Evolutionary conservation across 2,113 vertebrate species (phyloP).

Genomic region (Siniperca chuatsi): DNA sequence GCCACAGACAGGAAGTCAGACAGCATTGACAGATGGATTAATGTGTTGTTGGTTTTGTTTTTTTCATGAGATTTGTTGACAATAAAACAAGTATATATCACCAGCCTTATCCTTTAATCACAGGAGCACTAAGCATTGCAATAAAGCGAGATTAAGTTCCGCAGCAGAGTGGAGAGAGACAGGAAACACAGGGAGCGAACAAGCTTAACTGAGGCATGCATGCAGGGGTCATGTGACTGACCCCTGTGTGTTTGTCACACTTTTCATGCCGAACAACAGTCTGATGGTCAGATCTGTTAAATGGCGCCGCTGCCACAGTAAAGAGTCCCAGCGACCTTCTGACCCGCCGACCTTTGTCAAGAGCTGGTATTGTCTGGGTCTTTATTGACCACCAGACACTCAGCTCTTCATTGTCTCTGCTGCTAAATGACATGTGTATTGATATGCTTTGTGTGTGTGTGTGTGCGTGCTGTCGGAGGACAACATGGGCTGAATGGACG

Average conservation of each 20-base stretch:
- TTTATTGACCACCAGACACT: neutral
- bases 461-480: neutral
- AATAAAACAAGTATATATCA: no score
- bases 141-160: no score
- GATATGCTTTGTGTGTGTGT: slow-evolving; percentile 1
- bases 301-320: neutral
- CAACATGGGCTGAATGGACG: neutral
- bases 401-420: slow-evolving; percentile 11
- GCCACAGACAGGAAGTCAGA: no score
- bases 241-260: neutral
- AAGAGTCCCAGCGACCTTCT: slow-evolving; percentile 3
- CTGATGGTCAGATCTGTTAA: neutral
- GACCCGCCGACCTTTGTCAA: slow-evolving; percentile 13
- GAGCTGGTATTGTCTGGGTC: slow-evolving; percentile 7
- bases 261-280: slow-evolving; percentile 39
- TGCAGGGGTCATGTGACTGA: slow-evolving; percentile 9
- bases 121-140: no score
- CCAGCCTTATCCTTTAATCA: no score
- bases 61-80: no score
- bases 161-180: neutral
- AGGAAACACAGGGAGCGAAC: neutral
- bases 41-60: no score
- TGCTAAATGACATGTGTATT: neutral
- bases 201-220: neutral
- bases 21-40: no score